Percentiles rank a stretch among this genome's conserved stretches.
Conservation (phyloP, 2,797 vertebrate genomes). For the Dallia pectoralis region DNA sequence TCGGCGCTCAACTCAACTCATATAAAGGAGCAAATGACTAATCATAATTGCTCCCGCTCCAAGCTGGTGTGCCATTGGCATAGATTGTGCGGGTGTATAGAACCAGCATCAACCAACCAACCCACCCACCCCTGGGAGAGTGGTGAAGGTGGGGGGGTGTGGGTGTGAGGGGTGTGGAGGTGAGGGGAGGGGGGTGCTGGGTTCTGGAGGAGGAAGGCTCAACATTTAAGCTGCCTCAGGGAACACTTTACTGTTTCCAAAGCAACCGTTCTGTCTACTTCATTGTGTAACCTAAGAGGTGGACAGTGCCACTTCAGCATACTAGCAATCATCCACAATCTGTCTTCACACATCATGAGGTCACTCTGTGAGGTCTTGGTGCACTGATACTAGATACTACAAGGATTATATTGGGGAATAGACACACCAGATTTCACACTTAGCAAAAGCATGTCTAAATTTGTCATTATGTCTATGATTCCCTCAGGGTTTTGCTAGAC, state of each 20-base stretch:
- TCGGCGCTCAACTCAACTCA: slow-evolving; percentile 39
- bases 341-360: background rate
- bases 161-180: too few species aligned
- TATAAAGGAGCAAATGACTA: slow-evolving; percentile 23
- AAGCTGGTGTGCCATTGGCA: background rate
- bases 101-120: background rate
- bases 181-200: slow-evolving; percentile 4
- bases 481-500: too few species aligned
- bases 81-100: background rate
- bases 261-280: slow-evolving; percentile 59
- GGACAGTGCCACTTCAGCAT: slow-evolving; percentile 20
- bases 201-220: slow-evolving; percentile 23
- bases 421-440: too few species aligned
- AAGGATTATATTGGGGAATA: too few species aligned
- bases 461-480: too few species aligned
- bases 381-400: too few species aligned
- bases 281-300: slow-evolving; percentile 18
- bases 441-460: too few species aligned
- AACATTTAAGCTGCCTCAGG: slow-evolving; percentile 49
- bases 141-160: slow-evolving; percentile 4
- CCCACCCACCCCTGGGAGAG: slow-evolving; percentile 2
- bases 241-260: slow-evolving; percentile 65
- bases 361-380: background rate
- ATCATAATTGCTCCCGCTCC: background rate
- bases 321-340: background rate